phyloP scores from a whole-genome alignment of 2,797 vertebrate genomes.

The Botia almorhae region DNA sequence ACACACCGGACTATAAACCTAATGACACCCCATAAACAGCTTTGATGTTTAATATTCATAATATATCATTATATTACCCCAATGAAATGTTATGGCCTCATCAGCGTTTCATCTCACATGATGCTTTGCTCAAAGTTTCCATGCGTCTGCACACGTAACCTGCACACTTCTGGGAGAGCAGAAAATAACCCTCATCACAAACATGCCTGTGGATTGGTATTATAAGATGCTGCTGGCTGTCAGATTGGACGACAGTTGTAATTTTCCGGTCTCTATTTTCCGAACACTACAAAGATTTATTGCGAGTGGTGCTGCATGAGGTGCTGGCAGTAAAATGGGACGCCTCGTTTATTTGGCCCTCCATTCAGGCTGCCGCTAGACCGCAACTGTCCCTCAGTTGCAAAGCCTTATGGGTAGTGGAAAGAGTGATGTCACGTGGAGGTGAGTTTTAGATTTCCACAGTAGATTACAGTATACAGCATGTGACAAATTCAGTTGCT shows the following conservation, averaged over 20 bases:
- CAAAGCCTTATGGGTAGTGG: conserved; percentile 25
- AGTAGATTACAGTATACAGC: background rate
- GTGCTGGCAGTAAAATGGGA: conserved; percentile 31
- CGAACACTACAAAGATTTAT: conserved; percentile 63
- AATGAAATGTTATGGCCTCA: conserved; percentile 4
- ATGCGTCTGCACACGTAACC: conserved; percentile 5
- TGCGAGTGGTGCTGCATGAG: conserved; percentile 50
- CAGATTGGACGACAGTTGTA: conserved; percentile 53
- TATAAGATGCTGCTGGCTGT: conserved; percentile 49
- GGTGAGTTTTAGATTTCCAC: conserved; percentile 3
- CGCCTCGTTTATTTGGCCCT: conserved; percentile 24
- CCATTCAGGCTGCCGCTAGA: background rate
- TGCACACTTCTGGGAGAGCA: conserved; percentile 6
- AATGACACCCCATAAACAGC: conserved; percentile 6
- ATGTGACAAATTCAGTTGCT: background rate
- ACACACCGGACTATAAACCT: background rate
- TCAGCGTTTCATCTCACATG: conserved; percentile 42
- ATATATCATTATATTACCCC: background rate
- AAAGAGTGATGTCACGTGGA: background rate
- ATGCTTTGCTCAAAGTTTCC: conserved; percentile 34
- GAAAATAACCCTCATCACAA: conserved; percentile 47
- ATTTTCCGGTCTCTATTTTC: conserved; percentile 63
- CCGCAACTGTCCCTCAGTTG: conserved; percentile 21
- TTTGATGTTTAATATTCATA: background rate
- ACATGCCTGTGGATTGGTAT: conserved; percentile 43